phyloP scores from a whole-genome alignment of 2,888 invertebrate genomes.

The Tetranychus truncatus region DNA sequence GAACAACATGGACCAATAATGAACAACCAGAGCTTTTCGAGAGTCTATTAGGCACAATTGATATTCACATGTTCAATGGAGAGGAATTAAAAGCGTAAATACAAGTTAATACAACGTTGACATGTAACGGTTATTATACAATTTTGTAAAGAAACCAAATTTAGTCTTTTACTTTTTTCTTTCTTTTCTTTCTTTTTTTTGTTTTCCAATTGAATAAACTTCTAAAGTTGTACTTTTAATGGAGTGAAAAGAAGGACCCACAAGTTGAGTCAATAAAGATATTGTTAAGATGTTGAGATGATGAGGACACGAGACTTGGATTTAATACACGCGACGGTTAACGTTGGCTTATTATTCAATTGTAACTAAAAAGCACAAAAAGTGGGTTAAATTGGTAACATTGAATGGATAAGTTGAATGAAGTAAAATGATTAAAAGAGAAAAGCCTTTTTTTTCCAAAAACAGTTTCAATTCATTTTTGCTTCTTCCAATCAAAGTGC shows the following conservation, averaged over 20 bases:
- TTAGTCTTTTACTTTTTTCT: background rate
- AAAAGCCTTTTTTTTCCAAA: too few relatives aligned
- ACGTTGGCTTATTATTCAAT: background rate
- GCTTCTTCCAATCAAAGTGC: background rate
- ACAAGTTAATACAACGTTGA: too few relatives aligned
- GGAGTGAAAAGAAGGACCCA: background rate
- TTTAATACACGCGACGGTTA: background rate
- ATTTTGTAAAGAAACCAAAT: background rate
- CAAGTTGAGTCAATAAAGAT: background rate
- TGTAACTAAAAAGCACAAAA: background rate
- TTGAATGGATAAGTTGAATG: background rate
- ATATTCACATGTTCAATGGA: too few relatives aligned
- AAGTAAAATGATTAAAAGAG: background rate
- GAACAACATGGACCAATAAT: too few relatives aligned
- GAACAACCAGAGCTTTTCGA: too few relatives aligned
- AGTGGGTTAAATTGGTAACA: background rate
- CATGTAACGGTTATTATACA: too few relatives aligned
- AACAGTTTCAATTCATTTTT: background rate
- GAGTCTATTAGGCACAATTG: too few relatives aligned
- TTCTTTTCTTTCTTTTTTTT: background rate
- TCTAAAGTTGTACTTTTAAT: background rate
- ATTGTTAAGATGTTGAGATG: background rate
- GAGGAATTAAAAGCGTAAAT: too few relatives aligned
- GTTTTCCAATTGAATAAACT: background rate
- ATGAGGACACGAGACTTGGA: background rate